Base-by-base conservation (phyloP, 30 jellyfish, hydroid and myxozoan species). In the Pelagia noctiluca region DNA sequence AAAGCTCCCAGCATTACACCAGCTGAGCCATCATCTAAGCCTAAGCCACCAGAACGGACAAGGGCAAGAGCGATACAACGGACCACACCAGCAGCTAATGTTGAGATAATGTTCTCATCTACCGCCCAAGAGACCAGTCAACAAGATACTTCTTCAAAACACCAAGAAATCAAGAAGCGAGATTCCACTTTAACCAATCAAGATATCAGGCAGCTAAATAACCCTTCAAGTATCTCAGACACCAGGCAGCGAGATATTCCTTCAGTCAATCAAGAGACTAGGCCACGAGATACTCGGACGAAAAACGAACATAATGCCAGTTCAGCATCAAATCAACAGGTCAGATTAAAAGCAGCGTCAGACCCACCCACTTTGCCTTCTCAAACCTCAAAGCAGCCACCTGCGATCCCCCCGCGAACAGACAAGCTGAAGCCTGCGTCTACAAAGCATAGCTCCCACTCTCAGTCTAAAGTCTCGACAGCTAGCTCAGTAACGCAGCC, bases 321-420 rank as follows among this genome's bases (percentile, higher is more conserved):
- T n/a, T n/a, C n/a, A n/a, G n/a, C n/a, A n/a, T n/a, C n/a, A n/a
- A n/a, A n/a, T n/a, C n/a, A n/a, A n/a, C n/a, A n/a, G n/a, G 82
- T 42, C 19, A 79, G 71, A 31, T 33, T 22, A 19, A 48, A 75
- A 48, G 37, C 89, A 0, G 75, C 80, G 8, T 79, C 89, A n/a
- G 82, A 79, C 48, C 89, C 89, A 21, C 80, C 82, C 2, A 24
- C 23, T 5, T 62, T 48, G 8, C 68, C 35, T 36, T 25, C 72
- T 1, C 33, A 5, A 5, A 76, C 63, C 13, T 63, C 34, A 21
- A 25, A 72, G 8, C 52, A n/a, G 30, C 82, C 89, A 12, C 91
- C 91, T 0, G 76, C 80, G 1, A 81, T 81, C 12, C 91, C 84
- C 31, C 84, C 83, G 13, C 79, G 91, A n/a, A 29, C 89, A 30